Evolutionary conservation across 1,140 invertebrate species (phyloP).

Genomic region (Drosophila saltans): DNA sequence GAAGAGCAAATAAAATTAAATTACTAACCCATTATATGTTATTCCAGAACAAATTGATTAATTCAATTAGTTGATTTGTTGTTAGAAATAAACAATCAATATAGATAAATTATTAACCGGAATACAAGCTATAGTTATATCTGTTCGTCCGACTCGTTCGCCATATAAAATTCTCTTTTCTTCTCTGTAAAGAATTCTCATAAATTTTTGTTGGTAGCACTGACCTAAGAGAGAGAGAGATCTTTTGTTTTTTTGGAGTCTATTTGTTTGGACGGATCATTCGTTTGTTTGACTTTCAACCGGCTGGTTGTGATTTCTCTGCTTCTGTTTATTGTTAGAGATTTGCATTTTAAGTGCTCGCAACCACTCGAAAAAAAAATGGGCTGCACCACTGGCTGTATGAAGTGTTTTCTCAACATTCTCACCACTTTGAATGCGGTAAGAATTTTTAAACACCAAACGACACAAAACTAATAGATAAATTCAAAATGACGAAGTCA

Average conservation of each 20-base stretch:
- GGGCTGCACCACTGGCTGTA: conserved; percentile 69
- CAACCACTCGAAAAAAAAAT: conserved; percentile 35
- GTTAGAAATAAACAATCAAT: conserved; percentile 53
- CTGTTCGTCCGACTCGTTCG: background rate
- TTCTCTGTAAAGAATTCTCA: background rate
- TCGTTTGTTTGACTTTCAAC: conserved; percentile 25
- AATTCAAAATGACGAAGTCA: too few species aligned
- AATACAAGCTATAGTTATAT: background rate
- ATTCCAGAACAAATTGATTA: conserved; percentile 27
- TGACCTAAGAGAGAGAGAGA: conserved; percentile 40
- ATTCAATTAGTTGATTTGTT: conserved; percentile 54
- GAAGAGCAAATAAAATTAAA: conserved; percentile 8
- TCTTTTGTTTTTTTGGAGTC: background rate
- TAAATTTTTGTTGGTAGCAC: conserved; percentile 42
- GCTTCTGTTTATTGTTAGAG: background rate
- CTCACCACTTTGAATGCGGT: conserved; percentile 67
- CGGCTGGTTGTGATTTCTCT: conserved; percentile 1
- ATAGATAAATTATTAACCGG: background rate
- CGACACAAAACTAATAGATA: too few species aligned
- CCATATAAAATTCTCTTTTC: background rate
- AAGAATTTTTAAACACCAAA: conserved; percentile 31
- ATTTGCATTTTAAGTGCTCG: conserved; percentile 9
- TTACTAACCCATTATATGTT: conserved; percentile 10
- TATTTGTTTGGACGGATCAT: conserved; percentile 34
- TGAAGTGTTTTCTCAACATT: conserved; percentile 70